Base-by-base conservation (phyloP, 2,888 invertebrate species). In the Drosophila acutilabella region DNA sequence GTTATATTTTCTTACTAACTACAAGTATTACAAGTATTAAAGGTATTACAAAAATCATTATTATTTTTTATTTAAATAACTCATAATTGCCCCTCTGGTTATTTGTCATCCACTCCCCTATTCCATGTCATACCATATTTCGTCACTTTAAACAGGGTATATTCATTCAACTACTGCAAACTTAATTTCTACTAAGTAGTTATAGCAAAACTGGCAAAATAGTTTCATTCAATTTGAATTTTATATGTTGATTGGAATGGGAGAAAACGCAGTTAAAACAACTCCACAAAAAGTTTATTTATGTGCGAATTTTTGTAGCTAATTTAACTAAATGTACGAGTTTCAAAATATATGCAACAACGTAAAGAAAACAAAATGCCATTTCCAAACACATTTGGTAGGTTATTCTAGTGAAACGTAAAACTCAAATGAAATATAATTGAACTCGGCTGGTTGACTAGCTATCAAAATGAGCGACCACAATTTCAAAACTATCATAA, bases 291-390 rank as follows among this genome's bases (percentile, higher is more conserved):
- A 36, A 71, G 30, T 64, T 57, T 59, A 41, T 51, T 58, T 33
- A 40, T 58, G 57, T 44, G 42, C 44, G 48, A 10, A 61, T 33
- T 47, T 54, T 54, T 65, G 48, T 50, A 54, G 50, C 62, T 64
- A 67, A 71, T 74, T 72, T 71, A 42, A n/a, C 54, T 56, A 45
- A 64, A 64, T 64, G 50, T 64, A 51, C 51, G 58, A 13, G 20
- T 44, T 40, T 42, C 10, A 18, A 36, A 57, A 50, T 42, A n/a
- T 33, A 52, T n/a, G n/a, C 56, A 56, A 20, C 30, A 20, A 13
- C 53, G 44, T 41, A 26, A 20, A 2, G 4, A 40, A 38, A 64
- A 57, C 48, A n/a, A 11, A 48, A 30, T 30, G 8, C 8, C 8
- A 2, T 36, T 36, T 13, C 36, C 13, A 30, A 62, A 16, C 18